These are phyloP conservation scores for Schlechtendalia chinensis DNA, from an alignment of 1,140 invertebrate species.

Conservation along the genomic window DNA sequence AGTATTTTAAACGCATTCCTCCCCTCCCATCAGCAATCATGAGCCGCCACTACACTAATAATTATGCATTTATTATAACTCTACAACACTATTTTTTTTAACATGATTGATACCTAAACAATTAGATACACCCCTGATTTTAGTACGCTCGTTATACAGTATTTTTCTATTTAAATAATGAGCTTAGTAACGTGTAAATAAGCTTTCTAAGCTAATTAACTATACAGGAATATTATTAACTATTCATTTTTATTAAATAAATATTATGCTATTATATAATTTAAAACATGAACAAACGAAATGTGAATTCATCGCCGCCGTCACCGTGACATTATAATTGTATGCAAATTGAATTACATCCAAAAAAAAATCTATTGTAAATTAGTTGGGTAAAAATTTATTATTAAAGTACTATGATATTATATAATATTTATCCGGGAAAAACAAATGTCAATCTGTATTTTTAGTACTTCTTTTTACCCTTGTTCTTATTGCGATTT, in stretches of 20 bases:
- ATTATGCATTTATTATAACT: too few relatives aligned
- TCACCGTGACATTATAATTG: too few relatives aligned
- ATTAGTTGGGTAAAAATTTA: background rate
- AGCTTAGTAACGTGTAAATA: slow-evolving; percentile 42
- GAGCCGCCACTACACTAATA: too few relatives aligned
- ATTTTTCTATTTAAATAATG: slow-evolving; percentile 14
- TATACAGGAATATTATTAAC: slow-evolving; percentile 36
- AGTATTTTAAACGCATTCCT: too few relatives aligned
- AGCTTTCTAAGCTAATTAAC: slow-evolving; percentile 35
- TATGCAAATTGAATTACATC: too few relatives aligned
- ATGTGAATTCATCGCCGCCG: too few relatives aligned
- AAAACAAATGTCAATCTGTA: slow-evolving; percentile 20
- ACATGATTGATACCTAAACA: background rate
- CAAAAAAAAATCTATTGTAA: background rate
- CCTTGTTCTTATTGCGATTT: slow-evolving; percentile 31
- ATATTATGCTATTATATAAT: background rate
- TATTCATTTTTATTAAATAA: slow-evolving; percentile 21
- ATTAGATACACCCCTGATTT: slow-evolving; percentile 7
- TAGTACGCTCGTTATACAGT: slow-evolving; percentile 29
- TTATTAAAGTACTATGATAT: slow-evolving; percentile 10
- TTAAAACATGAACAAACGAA: too few relatives aligned
- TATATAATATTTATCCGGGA: slow-evolving; percentile 21
- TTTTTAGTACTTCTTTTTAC: slow-evolving; percentile 4
- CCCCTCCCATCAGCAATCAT: too few relatives aligned
- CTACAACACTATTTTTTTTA: too few relatives aligned